Evolutionary conservation across 2,888 invertebrate genomes (phyloP).

Genomic region (Rhagophthalmus giganteus): DNA sequence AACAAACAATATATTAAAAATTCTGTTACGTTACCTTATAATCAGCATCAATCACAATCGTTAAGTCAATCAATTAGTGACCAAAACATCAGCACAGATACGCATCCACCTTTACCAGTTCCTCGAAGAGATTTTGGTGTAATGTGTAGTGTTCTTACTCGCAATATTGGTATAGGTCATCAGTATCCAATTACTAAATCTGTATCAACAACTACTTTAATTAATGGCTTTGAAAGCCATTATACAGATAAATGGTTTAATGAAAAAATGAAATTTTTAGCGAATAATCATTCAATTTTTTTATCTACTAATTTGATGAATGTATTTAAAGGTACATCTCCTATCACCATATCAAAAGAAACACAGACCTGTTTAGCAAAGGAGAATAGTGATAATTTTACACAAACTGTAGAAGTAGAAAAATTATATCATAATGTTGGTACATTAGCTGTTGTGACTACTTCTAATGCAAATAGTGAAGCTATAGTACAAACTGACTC

Average conservation of each 20-base stretch:
- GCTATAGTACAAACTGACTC: slow-evolving; percentile 38
- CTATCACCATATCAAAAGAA: slow-evolving; percentile 38
- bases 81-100: slow-evolving; percentile 27
- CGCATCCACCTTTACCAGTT: slow-evolving; percentile 40
- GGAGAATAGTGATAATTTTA: slow-evolving; percentile 36
- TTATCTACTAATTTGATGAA: slow-evolving; percentile 4
- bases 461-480: slow-evolving; percentile 28
- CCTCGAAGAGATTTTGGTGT: slow-evolving; percentile 66
- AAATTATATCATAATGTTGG: slow-evolving; percentile 34
- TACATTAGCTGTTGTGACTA: slow-evolving; percentile 49
- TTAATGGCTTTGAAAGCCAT: slow-evolving; percentile 27
- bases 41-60: slow-evolving; percentile 44
- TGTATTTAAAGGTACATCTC: slow-evolving; percentile 11
- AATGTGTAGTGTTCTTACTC: slow-evolving; percentile 64
- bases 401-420: slow-evolving; percentile 40
- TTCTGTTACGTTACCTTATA: slow-evolving; percentile 30
- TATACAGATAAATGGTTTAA: slow-evolving; percentile 49
- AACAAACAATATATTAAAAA: slow-evolving; percentile 43
- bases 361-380: slow-evolving; percentile 43
- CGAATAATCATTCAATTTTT: slow-evolving; percentile 30
- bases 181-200: slow-evolving; percentile 50
- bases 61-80: slow-evolving; percentile 43
- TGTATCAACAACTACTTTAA: slow-evolving; percentile 47
- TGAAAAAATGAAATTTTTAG: slow-evolving; percentile 48
- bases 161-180: slow-evolving; percentile 64